Base-by-base conservation (phyloP, 2,113 vertebrate species). In the Alces alces region DNA sequence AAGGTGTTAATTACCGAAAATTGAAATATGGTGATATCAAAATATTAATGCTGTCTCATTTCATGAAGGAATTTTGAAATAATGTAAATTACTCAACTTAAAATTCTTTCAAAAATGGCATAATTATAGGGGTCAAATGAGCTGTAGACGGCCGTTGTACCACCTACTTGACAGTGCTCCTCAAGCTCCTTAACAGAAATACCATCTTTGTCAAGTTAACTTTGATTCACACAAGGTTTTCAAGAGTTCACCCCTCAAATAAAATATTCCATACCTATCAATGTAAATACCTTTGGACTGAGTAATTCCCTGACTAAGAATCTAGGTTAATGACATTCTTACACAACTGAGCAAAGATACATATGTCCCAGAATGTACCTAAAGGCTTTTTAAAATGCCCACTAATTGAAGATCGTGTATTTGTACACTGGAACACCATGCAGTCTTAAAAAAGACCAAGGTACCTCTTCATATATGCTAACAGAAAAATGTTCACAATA, bases 11-110 rank as follows among this genome's bases (percentile, higher is more conserved):
- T 85, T 79, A 84, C 25, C 73, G 50, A 55, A 45, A 60, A 57
- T 6, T 76, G 14, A 95, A 93, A 95, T 79, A 97, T 9, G 70
- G 14, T 70, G 58, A 82, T 21, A 92, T 50, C 54, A 89, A 96
- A 91, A 89, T 91, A 91, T 85, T 91, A 93, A 95, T 50, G 36
- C 70, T 93, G 60, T 61, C 57, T 85, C 45, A 61, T 89, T 85
- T 93, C 93, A 73, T 39, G 50, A 57, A 70, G 9, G 47, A 80
- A 96, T 4, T 7, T 64, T 70, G 52, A 73, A 95, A 91, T 95
- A 83, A 93, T 60, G 5, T 30, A 52, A 91, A 45, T 39, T 17
- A 4, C 27, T n/a, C 60, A 73, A 47, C 17, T 61, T 73, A 28
- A 73, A 73, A 61, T 50, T 89, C 15, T 90, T 47, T 89, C 60